Conservation (phyloP, 1,140 invertebrate species). For the Tetramorium alpestre region DNA sequence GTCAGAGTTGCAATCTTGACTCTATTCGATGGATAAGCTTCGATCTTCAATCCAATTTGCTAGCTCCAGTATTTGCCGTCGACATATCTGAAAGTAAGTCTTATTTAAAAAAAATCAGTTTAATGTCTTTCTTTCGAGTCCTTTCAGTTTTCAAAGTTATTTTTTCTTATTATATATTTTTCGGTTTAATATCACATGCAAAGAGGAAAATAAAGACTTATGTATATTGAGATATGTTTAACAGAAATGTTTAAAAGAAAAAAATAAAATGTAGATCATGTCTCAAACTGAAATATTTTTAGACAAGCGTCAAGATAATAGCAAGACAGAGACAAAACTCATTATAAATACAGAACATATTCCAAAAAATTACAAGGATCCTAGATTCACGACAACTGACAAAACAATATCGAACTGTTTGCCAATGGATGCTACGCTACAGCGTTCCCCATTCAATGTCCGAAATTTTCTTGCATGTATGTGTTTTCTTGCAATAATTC, state of each 20-base stretch:
- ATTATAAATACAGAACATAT: slow-evolving; percentile 55
- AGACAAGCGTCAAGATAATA: not conserved
- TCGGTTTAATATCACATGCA: not conserved
- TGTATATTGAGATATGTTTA: not conserved
- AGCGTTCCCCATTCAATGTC: slow-evolving; percentile 29
- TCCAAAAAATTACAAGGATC: not conserved
- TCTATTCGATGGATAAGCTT: slow-evolving; percentile 85
- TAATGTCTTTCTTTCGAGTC: not conserved
- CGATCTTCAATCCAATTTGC: slow-evolving; percentile 76
- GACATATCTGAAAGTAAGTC: slow-evolving; percentile 44
- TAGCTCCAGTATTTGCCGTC: not conserved
- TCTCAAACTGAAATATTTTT: not conserved
- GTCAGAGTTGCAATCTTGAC: slow-evolving; percentile 83
- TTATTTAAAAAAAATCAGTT: not conserved
- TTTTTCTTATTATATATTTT: not conserved
- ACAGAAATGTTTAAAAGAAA: not conserved
- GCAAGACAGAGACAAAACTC: not conserved
- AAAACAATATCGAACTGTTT: not conserved
- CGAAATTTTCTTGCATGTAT: slow-evolving; percentile 71
- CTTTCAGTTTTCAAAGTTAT: not conserved
- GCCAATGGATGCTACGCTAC: slow-evolving; percentile 52
- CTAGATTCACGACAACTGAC: not conserved
- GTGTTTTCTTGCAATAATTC: not conserved
- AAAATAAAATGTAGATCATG: not conserved
- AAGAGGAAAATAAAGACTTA: not conserved